Percentiles rank a stretch among this genome's conserved stretches.
phyloP scores from a whole-genome alignment of 2,797 vertebrate genomes.

The Urophycis tenuis region DNA sequence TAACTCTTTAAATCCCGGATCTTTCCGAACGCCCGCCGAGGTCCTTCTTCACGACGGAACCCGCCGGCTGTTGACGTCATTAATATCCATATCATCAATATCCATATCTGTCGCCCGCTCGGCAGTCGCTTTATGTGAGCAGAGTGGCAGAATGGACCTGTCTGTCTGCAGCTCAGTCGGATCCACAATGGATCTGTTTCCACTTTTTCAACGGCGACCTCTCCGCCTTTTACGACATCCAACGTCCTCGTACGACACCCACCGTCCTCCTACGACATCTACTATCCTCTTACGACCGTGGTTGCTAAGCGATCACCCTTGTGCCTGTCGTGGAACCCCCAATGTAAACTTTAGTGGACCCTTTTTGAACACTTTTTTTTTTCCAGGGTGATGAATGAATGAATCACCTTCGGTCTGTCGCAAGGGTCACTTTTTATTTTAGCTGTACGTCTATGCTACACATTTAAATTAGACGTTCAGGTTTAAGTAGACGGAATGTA shows the following conservation, averaged over 20 bases:
- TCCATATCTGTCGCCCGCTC: conserved; percentile 28
- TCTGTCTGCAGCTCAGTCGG: conserved; percentile 51
- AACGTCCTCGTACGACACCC: neutral
- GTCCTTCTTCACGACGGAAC: conserved; percentile 37
- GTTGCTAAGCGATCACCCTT: conserved; percentile 63
- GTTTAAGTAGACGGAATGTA: too few relatives aligned
- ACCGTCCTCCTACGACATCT: neutral
- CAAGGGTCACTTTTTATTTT: too few relatives aligned
- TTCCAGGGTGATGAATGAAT: neutral
- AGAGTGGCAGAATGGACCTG: conserved; percentile 28
- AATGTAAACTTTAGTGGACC: conserved; percentile 31
- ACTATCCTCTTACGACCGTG: neutral
- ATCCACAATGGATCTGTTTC: conserved; percentile 67
- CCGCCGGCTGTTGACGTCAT: neutral
- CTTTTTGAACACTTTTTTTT: conserved; percentile 19
- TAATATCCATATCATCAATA: conserved; percentile 20
- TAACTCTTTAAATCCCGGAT: conserved; percentile 63
- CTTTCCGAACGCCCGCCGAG: conserved; percentile 39
- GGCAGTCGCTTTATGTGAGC: conserved; percentile 27
- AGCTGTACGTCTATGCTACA: neutral
- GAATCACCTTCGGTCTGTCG: neutral
- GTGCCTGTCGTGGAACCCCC: conserved; percentile 44
- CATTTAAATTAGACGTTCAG: too few relatives aligned
- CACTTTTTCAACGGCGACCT: conserved; percentile 66
- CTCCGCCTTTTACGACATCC: conserved; percentile 55